Percentiles rank a stretch among this genome's conserved stretches.
These are phyloP conservation scores for Rhadinocentrus ornatus DNA, from an alignment of 2,797 vertebrate species.

Conservation along the genomic window DNA sequence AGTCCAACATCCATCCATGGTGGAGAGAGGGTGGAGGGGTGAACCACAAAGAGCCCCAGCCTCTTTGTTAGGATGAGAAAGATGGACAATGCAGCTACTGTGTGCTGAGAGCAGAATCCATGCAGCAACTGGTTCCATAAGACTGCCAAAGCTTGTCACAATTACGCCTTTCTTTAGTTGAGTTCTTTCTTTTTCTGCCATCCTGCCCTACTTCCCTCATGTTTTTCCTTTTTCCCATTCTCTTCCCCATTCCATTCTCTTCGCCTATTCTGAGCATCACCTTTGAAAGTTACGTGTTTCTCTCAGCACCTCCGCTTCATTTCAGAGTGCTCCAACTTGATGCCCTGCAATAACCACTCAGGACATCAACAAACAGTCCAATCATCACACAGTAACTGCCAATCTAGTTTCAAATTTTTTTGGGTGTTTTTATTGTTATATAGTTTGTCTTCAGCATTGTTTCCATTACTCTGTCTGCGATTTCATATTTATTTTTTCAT, in stretches of 20 bases:
- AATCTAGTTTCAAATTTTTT: not conserved
- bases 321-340: not conserved
- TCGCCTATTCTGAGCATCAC: constrained; percentile 27
- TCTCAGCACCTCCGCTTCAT: constrained; percentile 2
- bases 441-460: not conserved
- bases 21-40: constrained; percentile 30
- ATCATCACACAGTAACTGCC: constrained; percentile 22
- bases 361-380: constrained; percentile 37
- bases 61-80: constrained; percentile 59
- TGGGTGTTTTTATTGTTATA: not conserved
- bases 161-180: constrained; percentile 46
- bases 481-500: not conserved
- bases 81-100: constrained; percentile 68
- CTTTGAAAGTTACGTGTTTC: constrained; percentile 27
- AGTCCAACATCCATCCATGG: constrained; percentile 57
- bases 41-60: constrained; percentile 35
- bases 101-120: constrained; percentile 54
- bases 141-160: constrained; percentile 53
- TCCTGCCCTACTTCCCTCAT: constrained; percentile 1
- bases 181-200: constrained; percentile 19
- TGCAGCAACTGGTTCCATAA: constrained; percentile 39
- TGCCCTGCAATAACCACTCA: constrained; percentile 9
- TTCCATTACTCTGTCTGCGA: not conserved
- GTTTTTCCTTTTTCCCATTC: not conserved
- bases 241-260: not conserved